phyloP scores from a whole-genome alignment of 2,113 vertebrate genomes.

The Chascanopsetta lugubris region DNA sequence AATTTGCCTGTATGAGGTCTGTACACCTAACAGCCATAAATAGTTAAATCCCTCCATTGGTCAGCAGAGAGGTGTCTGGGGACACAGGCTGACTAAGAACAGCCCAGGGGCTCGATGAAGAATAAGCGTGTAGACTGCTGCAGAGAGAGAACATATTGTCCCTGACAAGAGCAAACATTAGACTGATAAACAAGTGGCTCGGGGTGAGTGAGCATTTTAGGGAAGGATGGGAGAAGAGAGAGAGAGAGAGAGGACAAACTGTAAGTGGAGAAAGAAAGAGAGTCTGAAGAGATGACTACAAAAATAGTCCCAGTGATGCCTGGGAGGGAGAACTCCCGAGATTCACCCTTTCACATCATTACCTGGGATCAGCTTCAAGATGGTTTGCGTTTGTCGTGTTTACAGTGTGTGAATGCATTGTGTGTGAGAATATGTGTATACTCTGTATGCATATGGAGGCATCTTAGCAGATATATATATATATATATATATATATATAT shows the following conservation, averaged over 20 bases:
- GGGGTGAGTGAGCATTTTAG: conserved; percentile 61
- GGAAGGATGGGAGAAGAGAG: conserved; percentile 28
- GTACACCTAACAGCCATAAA: conserved; percentile 55
- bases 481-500: neutral
- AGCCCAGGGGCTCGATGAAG: conserved; percentile 66
- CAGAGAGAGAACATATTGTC: conserved; percentile 66
- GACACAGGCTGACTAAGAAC: conserved; percentile 63
- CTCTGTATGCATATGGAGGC: neutral
- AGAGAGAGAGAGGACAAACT: conserved; percentile 16
- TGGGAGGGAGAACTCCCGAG: conserved; percentile 25
- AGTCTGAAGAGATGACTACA: conserved; percentile 43
- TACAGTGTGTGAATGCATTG: neutral
- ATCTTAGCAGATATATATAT: neutral
- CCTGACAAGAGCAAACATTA: conserved; percentile 70
- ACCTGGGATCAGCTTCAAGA: conserved; percentile 52
- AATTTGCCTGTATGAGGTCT: conserved; percentile 39
- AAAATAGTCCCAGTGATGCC: conserved; percentile 50
- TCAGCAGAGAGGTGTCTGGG: conserved; percentile 65
- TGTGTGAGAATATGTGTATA: neutral
- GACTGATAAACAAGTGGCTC: conserved; percentile 70
- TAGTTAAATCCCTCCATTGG: conserved; percentile 61
- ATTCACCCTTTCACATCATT: conserved; percentile 36
- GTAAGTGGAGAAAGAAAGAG: conserved; percentile 16
- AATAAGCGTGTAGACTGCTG: conserved; percentile 62
- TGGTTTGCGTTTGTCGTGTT: conserved; percentile 19